A percentile compares a stretch with the other conserved stretches of the same genome.
phyloP scores from a whole-genome alignment of 2,113 vertebrate genomes.

The Octodon degus region DNA sequence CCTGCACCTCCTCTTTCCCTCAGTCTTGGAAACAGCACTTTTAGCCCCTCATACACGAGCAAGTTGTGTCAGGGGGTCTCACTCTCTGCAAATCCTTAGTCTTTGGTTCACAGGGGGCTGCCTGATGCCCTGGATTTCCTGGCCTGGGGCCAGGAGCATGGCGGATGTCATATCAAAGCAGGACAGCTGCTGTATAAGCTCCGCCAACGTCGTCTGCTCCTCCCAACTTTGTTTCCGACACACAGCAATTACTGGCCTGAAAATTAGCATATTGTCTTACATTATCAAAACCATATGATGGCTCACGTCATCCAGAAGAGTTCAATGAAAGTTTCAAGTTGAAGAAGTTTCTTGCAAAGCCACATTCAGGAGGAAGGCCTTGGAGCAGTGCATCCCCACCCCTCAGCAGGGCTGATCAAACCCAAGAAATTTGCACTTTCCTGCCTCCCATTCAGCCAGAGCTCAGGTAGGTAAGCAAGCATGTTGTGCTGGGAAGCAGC shows the following conservation, averaged over 20 bases:
- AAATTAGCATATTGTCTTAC: constrained; percentile 39
- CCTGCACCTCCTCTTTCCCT: background rate
- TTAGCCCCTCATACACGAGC: rapidly evolving
- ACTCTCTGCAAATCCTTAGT: background rate
- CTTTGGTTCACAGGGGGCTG: background rate
- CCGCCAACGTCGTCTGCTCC: background rate
- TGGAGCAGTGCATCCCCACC: background rate
- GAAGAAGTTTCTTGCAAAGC: background rate
- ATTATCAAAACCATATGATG: constrained; percentile 33
- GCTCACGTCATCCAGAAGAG: background rate
- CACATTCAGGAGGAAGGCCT: background rate
- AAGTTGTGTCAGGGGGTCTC: background rate
- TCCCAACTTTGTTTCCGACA: background rate
- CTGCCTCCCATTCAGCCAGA: too few species aligned
- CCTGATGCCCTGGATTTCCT: background rate
- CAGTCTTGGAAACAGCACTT: background rate
- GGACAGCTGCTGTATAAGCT: background rate
- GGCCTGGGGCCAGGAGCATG: background rate
- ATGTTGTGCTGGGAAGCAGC: background rate
- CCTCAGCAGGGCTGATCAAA: background rate
- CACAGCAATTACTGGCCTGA: background rate
- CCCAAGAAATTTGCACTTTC: background rate
- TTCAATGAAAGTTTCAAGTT: background rate
- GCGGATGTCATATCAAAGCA: background rate
- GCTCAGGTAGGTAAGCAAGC: background rate